phyloP scores from a whole-genome alignment of 2,888 invertebrate genomes.

The Argyra leucocephala region DNA sequence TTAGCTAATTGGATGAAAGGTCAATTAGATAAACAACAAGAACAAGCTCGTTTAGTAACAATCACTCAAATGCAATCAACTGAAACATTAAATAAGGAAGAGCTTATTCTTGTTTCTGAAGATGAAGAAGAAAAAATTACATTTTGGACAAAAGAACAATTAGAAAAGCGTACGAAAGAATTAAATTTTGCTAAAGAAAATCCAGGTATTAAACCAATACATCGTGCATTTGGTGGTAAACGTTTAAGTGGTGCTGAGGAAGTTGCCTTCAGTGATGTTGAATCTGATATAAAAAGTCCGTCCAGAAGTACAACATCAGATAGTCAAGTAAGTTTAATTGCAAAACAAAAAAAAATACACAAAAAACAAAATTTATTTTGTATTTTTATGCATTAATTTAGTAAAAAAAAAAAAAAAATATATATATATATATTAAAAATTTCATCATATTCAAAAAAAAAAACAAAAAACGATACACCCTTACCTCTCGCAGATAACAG shows the following conservation, averaged over 20 bases:
- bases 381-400: conserved; percentile 7
- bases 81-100: conserved; percentile 25
- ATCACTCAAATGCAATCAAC: conserved; percentile 33
- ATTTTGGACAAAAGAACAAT: conserved; percentile 62
- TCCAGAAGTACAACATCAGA: conserved; percentile 68
- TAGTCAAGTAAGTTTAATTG: conserved; percentile 54
- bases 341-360: not conserved
- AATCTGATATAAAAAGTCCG: conserved; percentile 53
- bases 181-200: conserved; percentile 51
- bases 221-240: conserved; percentile 34
- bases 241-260: conserved; percentile 44
- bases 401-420: conserved; percentile 5
- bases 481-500: conserved; percentile 53
- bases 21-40: conserved; percentile 55
- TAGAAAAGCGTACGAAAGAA: conserved; percentile 60
- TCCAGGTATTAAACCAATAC: conserved; percentile 30
- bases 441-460: conserved; percentile 9
- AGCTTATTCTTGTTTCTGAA: conserved; percentile 31
- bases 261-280: conserved; percentile 43
- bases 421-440: not conserved
- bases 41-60: conserved; percentile 38
- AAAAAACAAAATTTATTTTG: too few relatives aligned
- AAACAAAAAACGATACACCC: conserved; percentile 12
- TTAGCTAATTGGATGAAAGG: conserved; percentile 75
- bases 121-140: conserved; percentile 42